Base-by-base conservation (phyloP, 2,113 vertebrate species). In the Phycodurus eques region DNA sequence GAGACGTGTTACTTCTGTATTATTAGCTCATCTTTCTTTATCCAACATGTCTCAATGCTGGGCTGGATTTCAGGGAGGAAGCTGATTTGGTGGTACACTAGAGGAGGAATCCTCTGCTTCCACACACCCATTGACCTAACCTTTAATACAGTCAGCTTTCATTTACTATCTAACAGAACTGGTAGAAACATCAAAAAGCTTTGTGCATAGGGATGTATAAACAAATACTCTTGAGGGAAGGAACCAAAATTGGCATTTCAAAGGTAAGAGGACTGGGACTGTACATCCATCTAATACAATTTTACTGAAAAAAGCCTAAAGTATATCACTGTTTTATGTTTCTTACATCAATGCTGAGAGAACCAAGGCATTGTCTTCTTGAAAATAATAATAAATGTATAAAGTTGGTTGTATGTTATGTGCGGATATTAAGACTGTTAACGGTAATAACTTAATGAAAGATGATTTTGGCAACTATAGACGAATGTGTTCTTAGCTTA, bases 11-110 rank as follows among this genome's bases (percentile, higher is more conserved):
- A 94, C 92, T 93, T 93, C 88, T 89, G 91, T 89, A 72, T 77
- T 79, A 33, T 93, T 92, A 43, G 92, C 93, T 93, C 91, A 93
- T 93, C 91, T 88, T 87, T 91, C 88, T 70, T 94, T 91, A 91
- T 92, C 93, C 88, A 92, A 87, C 91, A 93, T 92, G 89, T 91
- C 91, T 88, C 89, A 83, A 82, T 84, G 83, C 87, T 87, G 89
- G 87, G 88, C 90, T 75, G 42, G 46, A 57, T 75, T 60, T 67
- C 92, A 91, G 89, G 17, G 71, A 80, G 75, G 72, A 81, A 83
- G 72, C 56, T 72, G 65, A 51, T 78, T 72, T 74, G 57, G 27
- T 35, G 47, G 33, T 66, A 19, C 61, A 62, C 54, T 2, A 39
- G 35, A 39, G 35, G 35, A 39, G 35, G 35, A 6, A 39, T 47